phyloP scores from a whole-genome alignment of 1,140 invertebrate genomes.

The Penaeus indicus region DNA sequence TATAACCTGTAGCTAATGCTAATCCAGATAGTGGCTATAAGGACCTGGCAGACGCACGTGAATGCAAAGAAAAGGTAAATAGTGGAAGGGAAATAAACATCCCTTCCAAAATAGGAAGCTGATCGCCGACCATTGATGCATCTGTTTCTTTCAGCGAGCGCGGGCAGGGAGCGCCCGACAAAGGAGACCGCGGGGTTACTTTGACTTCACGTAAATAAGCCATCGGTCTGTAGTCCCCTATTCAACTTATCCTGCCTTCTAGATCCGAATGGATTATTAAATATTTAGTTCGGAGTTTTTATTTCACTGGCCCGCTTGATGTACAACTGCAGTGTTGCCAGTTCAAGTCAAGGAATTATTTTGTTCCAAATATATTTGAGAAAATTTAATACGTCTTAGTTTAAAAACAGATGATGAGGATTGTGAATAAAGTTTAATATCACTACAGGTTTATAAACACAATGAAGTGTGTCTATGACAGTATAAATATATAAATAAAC shows the following conservation, averaged over 20 bases:
- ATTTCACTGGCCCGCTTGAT: background rate
- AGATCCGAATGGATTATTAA: conserved; percentile 36
- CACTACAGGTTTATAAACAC: no score
- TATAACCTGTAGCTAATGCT: no score
- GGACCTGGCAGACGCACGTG: background rate
- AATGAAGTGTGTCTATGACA: no score
- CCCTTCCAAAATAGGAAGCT: conserved; percentile 47
- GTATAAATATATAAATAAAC: no score
- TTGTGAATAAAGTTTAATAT: no score
- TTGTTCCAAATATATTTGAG: background rate
- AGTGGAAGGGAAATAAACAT: conserved; percentile 16
- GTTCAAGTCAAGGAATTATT: background rate
- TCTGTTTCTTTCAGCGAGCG: conserved; percentile 58
- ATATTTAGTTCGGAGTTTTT: conserved; percentile 38
- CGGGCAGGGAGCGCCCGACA: conserved; percentile 41
- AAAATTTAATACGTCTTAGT: background rate
- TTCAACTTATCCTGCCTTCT: conserved; percentile 51
- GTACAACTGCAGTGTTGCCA: background rate
- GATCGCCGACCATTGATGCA: conserved; percentile 58
- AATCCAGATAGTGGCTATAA: no score
- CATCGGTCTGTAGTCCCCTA: conserved; percentile 53
- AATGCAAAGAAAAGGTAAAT: background rate
- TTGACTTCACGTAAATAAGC: conserved; percentile 62
- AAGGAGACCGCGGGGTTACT: conserved; percentile 57
- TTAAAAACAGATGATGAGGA: no score